Evolutionary conservation across 2,797 vertebrate species (phyloP).

Genomic region (Hydrocynus forskahlii): DNA sequence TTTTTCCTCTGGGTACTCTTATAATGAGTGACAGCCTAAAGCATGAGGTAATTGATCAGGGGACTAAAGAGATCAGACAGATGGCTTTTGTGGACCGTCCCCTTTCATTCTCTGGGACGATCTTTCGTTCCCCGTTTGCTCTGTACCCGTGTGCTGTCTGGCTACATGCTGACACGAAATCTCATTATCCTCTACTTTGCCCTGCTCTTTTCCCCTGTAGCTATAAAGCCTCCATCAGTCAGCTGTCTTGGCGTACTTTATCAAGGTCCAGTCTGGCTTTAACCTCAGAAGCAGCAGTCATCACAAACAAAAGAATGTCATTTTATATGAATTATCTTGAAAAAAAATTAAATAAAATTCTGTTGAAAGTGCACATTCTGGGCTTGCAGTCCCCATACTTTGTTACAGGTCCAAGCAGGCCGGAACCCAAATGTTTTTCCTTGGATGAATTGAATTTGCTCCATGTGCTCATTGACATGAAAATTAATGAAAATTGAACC

Average conservation of each 20-base stretch:
- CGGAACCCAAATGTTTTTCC: too few species aligned
- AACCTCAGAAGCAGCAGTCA: not conserved
- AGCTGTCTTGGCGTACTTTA: slow-evolving; percentile 25
- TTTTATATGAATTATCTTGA: too few species aligned
- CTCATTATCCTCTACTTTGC: slow-evolving; percentile 36
- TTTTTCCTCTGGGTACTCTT: not conserved
- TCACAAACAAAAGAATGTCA: not conserved
- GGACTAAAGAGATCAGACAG: slow-evolving; percentile 1
- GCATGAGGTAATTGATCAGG: not conserved
- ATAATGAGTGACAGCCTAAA: not conserved
- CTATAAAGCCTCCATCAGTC: slow-evolving; percentile 38
- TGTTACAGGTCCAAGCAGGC: too few species aligned
- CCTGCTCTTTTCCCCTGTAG: slow-evolving; percentile 1
- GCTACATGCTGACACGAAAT: slow-evolving; percentile 28
- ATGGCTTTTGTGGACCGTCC: not conserved
- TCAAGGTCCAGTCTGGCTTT: slow-evolving; percentile 30
- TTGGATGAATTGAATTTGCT: too few species aligned
- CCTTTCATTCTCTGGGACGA: not conserved
- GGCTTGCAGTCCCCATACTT: too few species aligned
- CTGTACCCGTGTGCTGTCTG: slow-evolving; percentile 10
- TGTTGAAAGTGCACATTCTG: too few species aligned
- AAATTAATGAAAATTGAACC: too few species aligned
- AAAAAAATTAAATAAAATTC: too few species aligned
- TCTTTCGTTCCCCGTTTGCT: not conserved
- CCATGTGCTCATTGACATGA: too few species aligned